These are phyloP conservation scores for Paralichthys olivaceus DNA, from an alignment of 2,113 vertebrate species.

Conservation along the genomic window DNA sequence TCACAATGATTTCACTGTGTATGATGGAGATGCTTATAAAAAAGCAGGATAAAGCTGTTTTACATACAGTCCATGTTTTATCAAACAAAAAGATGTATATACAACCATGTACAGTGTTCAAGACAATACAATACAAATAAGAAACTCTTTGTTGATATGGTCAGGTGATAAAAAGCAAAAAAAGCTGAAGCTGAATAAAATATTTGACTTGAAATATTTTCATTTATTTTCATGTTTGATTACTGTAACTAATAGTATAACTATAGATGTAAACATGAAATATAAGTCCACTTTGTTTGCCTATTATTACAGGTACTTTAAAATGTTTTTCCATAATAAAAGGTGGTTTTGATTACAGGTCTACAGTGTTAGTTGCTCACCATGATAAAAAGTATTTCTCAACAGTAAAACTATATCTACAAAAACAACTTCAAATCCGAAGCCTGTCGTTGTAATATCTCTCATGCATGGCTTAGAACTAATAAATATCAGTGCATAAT, in stretches of 20 bases:
- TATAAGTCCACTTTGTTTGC: neutral
- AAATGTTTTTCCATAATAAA: neutral
- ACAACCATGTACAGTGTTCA: conserved; percentile 58
- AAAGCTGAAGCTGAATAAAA: neutral
- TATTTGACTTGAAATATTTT: conserved; percentile 3
- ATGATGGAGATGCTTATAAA: neutral
- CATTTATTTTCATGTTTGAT: neutral
- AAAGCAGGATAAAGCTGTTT: neutral
- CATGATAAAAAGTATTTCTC: neutral
- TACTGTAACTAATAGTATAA: conserved; percentile 3
- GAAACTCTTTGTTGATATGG: neutral
- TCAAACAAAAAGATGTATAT: conserved; percentile 45
- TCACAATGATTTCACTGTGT: conserved; percentile 11
- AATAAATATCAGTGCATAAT: conserved; percentile 51
- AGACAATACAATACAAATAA: neutral
- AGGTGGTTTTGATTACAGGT: conserved; percentile 14
- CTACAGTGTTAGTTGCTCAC: neutral
- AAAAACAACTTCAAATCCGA: conserved; percentile 9
- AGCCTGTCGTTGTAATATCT: conserved; percentile 9
- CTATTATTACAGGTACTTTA: conserved; percentile 57
- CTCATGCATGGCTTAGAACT: neutral
- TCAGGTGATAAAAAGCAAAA: neutral
- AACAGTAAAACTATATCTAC: conserved; percentile 8
- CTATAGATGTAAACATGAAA: conserved; percentile 3
- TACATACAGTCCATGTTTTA: conserved; percentile 17